Conservation (phyloP, 2,797 vertebrate species). For the Clarias platycephalus region DNA sequence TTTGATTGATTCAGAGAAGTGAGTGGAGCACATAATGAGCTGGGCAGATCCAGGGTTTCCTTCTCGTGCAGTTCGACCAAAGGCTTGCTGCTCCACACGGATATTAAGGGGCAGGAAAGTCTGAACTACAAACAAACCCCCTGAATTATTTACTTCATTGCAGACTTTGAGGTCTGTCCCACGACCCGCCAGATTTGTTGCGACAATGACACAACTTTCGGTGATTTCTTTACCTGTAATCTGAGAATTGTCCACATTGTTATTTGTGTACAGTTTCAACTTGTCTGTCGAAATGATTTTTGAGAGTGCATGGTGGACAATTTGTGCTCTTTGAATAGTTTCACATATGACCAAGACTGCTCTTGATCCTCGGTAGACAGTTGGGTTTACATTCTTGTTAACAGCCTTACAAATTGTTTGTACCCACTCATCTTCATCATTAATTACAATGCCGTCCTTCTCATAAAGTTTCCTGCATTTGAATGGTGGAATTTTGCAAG, state of each 20-base stretch:
- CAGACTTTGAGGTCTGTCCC: slow-evolving; percentile 60
- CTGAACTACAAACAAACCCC: slow-evolving; percentile 65
- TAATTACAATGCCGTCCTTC: slow-evolving; percentile 52
- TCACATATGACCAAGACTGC: slow-evolving; percentile 69
- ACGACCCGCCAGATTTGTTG: slow-evolving; percentile 71
- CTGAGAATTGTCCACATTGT: slow-evolving; percentile 61
- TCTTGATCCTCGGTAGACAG: slow-evolving; percentile 51
- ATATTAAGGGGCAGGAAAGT: slow-evolving; percentile 66
- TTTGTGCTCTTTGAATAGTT: slow-evolving; percentile 62
- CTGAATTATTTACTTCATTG: slow-evolving; percentile 44
- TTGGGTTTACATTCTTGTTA: slow-evolving; percentile 15
- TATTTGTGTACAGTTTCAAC: slow-evolving; percentile 62
- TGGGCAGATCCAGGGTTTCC: slow-evolving; percentile 66
- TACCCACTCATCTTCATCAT: slow-evolving; percentile 57
- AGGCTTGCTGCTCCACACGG: slow-evolving; percentile 58
- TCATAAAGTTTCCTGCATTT: slow-evolving; percentile 69
- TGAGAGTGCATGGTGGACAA: slow-evolving; percentile 29
- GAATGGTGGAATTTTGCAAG: slow-evolving; percentile 67
- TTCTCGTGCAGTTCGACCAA: slow-evolving; percentile 65
- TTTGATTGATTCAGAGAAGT: slow-evolving; percentile 37
- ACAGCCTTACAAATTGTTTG: slow-evolving; percentile 57
- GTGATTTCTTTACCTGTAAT: slow-evolving; percentile 40
- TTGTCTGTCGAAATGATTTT: not conserved
- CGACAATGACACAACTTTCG: slow-evolving; percentile 62
- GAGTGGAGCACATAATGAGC: slow-evolving; percentile 49